A percentile compares a stretch with the other conserved stretches of the same genome.
Conservation (phyloP, 2,888 invertebrate species). For the Alloplasta piceator region DNA sequence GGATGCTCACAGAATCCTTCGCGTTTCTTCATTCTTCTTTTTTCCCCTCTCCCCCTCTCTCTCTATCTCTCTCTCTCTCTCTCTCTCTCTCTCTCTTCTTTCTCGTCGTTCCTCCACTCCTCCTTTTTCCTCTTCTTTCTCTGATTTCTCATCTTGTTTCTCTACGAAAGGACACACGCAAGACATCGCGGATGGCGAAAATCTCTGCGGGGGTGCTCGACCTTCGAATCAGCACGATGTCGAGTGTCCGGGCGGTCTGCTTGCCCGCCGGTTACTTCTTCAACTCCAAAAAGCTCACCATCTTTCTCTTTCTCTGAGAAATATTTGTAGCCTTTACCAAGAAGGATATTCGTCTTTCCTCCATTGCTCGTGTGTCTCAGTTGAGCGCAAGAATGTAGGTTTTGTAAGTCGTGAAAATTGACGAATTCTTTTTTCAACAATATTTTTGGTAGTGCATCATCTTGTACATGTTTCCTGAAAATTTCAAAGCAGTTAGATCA, state of each 20-base stretch:
- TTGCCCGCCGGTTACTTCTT: slow-evolving; percentile 2
- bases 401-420: too few species aligned
- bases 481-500: too few species aligned
- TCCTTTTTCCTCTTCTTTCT: slow-evolving; percentile 49
- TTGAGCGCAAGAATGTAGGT: too few species aligned
- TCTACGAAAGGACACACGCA: slow-evolving; percentile 48
- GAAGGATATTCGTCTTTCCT: too few species aligned
- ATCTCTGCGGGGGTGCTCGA: slow-evolving; percentile 61
- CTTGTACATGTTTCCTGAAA: too few species aligned
- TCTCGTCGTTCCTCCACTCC: slow-evolving; percentile 15
- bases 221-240: slow-evolving; percentile 61
- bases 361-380: too few species aligned
- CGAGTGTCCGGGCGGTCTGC: slow-evolving; percentile 1
- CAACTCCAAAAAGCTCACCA: slow-evolving; percentile 1
- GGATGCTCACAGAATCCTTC: slow-evolving; percentile 55
- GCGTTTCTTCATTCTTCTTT: slow-evolving; percentile 38
- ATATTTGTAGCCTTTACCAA: not conserved
- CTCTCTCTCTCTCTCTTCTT: slow-evolving; percentile 19
- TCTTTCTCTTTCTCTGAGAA: not conserved
- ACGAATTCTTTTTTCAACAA: too few species aligned
- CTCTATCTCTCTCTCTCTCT: too few species aligned
- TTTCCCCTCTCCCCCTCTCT: too few species aligned
- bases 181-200: slow-evolving; percentile 41
- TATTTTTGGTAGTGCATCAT: too few species aligned
- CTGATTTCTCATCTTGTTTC: slow-evolving; percentile 46